These are phyloP conservation scores for Lanistes nyassanus DNA, from an alignment of 1,140 invertebrate genomes.

Conservation along the genomic window DNA sequence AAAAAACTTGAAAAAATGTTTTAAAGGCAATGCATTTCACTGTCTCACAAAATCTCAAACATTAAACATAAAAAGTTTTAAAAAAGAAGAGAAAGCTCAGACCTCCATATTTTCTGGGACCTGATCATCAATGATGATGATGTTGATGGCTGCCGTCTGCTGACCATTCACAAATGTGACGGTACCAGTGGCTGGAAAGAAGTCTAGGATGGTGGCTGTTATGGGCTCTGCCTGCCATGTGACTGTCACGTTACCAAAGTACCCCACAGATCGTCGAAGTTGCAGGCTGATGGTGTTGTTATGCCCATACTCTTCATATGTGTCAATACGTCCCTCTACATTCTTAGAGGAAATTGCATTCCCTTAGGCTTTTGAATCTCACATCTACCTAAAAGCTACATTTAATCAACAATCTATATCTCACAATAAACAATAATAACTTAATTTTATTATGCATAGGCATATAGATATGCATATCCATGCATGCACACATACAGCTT, in stretches of 20 bases:
- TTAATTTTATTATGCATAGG: neutral
- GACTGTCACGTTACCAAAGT: conserved; percentile 54
- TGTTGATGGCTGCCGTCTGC: conserved; percentile 47
- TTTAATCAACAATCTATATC: neutral
- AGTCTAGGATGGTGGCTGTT: conserved; percentile 52
- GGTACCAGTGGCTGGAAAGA: conserved; percentile 52
- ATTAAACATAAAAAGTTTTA: neutral
- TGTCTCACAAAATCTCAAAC: neutral
- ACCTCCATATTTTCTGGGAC: conserved; percentile 60
- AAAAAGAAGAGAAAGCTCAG: conserved; percentile 6
- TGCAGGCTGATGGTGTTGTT: conserved; percentile 49
- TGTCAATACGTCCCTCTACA: conserved; percentile 56
- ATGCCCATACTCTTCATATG: conserved; percentile 56
- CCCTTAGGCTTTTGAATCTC: neutral
- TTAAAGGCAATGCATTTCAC: neutral
- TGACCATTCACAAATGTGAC: conserved; percentile 50
- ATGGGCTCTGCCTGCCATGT: conserved; percentile 56
- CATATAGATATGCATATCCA: neutral
- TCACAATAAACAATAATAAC: neutral
- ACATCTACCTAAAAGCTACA: neutral
- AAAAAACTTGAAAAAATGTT: neutral
- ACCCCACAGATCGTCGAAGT: conserved; percentile 49
- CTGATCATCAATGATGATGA: conserved; percentile 59
- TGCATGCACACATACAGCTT: neutral
- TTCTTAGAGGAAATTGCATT: conserved; percentile 47